These are phyloP conservation scores for Tethea ocularis DNA, from an alignment of 2,888 invertebrate genomes.

Conservation along the genomic window DNA sequence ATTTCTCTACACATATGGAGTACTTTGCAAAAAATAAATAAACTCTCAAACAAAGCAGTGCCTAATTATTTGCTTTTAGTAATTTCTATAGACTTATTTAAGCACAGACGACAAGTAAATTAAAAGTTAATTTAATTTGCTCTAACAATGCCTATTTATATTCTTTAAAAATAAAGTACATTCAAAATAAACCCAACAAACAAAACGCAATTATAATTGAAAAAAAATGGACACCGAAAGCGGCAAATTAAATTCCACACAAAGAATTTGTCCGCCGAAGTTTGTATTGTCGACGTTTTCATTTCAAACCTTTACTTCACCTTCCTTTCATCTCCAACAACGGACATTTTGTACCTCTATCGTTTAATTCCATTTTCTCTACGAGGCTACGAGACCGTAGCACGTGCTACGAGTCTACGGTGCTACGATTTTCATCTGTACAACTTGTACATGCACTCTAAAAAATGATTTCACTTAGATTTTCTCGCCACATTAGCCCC, in stretches of 20 bases:
- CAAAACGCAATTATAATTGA: background rate
- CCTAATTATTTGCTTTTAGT: no score
- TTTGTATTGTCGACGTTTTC: conserved; percentile 6
- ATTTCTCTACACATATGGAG: no score
- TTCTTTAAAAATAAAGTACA: background rate
- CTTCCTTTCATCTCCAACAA: conserved; percentile 13
- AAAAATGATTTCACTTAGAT: background rate
- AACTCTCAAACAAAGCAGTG: no score
- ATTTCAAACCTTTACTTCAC: conserved; percentile 15
- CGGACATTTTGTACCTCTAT: conserved; percentile 15
- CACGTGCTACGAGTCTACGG: conserved; percentile 39
- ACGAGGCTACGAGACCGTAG: conserved; percentile 35
- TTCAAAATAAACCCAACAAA: background rate
- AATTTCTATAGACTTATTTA: no score
- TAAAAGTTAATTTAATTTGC: background rate
- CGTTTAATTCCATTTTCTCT: conserved; percentile 26
- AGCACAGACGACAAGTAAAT: no score
- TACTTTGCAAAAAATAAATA: no score
- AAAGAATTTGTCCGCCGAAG: background rate
- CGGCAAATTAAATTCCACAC: background rate
- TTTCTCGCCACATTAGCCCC: no score
- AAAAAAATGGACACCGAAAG: background rate
- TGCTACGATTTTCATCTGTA: conserved; percentile 19
- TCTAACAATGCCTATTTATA: no score
- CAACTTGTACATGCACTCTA: conserved; percentile 21